phyloP scores from a whole-genome alignment of 1,140 invertebrate species.

The Melanaphis sacchari region DNA sequence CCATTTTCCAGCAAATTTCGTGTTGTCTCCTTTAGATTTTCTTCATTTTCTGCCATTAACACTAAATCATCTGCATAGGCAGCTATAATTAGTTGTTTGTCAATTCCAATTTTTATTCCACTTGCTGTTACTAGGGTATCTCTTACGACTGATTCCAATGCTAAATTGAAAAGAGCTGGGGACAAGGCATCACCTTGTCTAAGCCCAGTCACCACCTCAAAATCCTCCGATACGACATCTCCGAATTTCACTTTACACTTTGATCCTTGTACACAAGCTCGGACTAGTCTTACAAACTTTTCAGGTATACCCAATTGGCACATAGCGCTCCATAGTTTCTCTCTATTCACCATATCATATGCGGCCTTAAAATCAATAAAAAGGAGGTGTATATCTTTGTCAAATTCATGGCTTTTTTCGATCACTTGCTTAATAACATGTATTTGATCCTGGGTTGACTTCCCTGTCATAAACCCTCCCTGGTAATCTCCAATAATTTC shows the following conservation, averaged over 20 bases:
- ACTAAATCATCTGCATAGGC: not conserved
- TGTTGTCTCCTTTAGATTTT: conserved; percentile 5
- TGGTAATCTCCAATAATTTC: conserved; percentile 52
- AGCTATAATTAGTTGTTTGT: conserved; percentile 40
- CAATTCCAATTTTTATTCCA: conserved; percentile 53
- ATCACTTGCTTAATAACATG: conserved; percentile 20
- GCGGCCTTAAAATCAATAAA: conserved; percentile 30
- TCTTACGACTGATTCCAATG: conserved; percentile 60
- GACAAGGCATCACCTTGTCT: conserved; percentile 54
- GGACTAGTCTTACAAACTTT: conserved; percentile 41
- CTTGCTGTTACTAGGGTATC: conserved; percentile 19
- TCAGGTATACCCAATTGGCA: conserved; percentile 33
- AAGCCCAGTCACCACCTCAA: conserved; percentile 33
- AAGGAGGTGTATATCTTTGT: conserved; percentile 30
- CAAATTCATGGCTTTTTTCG: conserved; percentile 51
- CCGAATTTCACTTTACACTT: conserved; percentile 56
- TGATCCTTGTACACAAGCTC: conserved; percentile 44
- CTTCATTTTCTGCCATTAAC: conserved; percentile 51
- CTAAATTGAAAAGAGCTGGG: conserved; percentile 58
- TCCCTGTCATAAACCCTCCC: not conserved
- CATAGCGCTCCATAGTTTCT: conserved; percentile 54
- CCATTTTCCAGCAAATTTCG: conserved; percentile 27
- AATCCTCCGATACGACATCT: conserved; percentile 28
- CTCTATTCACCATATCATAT: conserved; percentile 58
- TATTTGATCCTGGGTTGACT: conserved; percentile 22